Base-by-base conservation (phyloP, 2,113 vertebrate genomes). In the Melanerpes formicivorus region DNA sequence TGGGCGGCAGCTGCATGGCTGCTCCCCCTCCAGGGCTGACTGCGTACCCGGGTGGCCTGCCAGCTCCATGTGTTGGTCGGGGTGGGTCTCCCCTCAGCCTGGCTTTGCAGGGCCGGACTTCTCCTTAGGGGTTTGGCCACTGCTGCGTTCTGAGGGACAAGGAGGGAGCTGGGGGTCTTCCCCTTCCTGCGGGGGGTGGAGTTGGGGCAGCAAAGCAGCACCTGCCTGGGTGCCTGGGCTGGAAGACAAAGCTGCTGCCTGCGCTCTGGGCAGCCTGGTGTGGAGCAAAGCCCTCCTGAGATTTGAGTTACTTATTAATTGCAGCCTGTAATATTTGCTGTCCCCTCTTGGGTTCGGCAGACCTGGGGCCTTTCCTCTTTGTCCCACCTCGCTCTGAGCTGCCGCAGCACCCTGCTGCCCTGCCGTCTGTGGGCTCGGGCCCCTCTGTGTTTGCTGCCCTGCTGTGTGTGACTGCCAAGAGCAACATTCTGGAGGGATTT, bases 341-440 rank as follows among this genome's bases (percentile, higher is more conserved):
- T 66, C 63, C 63, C 13, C 8, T 10, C 23, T 34, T 34, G 59
- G 64, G 15, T 11, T 6, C 23, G 11, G 25, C 17, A 46, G 54
- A 21, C 64, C 11, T 1, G 62, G 25, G 21, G 27, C 11, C 2
- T 50, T 15, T 25, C 5, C 4, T 18, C 4, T 18, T 10, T 1
- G 4, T 3, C 75, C 65, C n/a, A 12, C 9, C 27, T 8, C 9
- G 30, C 50, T 77, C 23, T 9, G 1, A 2, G 7, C 14, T 8
- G 7, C 11, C 63, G 2, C 4, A 40, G 22, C 3, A 0, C 58
- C 0, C 4, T 2, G 29, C 54, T 52, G 15, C 4, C 1, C 40
- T 15, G 2, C 37, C 1, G 3, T n/a, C n/a, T n/a, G n/a, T 0
- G 44, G 30, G 62, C 8, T 44, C 29, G 1, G 4, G 58, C 52